Evolutionary conservation across 1,140 invertebrate species (phyloP).

Genomic region (Lutraria rhynchaena): DNA sequence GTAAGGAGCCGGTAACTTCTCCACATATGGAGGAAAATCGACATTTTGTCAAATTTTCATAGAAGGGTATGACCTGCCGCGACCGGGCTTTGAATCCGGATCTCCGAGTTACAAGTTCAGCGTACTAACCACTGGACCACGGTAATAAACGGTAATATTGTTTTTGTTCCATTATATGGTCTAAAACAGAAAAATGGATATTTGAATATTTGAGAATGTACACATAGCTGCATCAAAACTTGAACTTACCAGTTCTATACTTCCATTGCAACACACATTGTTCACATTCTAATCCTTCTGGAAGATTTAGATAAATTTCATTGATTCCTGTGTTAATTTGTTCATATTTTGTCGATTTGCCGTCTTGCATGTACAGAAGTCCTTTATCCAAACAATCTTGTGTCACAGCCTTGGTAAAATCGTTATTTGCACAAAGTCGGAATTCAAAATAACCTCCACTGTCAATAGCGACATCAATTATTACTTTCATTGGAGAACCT

Average conservation of each 20-base stretch:
- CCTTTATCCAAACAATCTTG: constrained; percentile 71
- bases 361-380: constrained; percentile 45
- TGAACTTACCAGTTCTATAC: constrained; percentile 89
- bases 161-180: too few species aligned
- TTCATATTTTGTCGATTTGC: neutral
- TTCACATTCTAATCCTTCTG: constrained; percentile 90
- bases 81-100: too few species aligned
- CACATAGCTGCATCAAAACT: too few species aligned
- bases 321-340: constrained; percentile 27
- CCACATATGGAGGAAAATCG: too few species aligned
- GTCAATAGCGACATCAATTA: constrained; percentile 24
- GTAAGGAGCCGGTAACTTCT: too few species aligned
- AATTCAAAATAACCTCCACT: constrained; percentile 73
- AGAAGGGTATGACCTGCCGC: too few species aligned
- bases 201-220: neutral
- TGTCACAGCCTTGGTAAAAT: constrained; percentile 79
- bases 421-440: constrained; percentile 82
- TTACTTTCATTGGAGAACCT: constrained; percentile 13
- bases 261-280: constrained; percentile 96
- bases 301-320: constrained; percentile 83
- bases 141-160: too few species aligned
- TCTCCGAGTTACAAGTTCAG: too few species aligned
- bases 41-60: too few species aligned
- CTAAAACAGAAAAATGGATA: too few species aligned
- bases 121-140: too few species aligned